A percentile compares a stretch with the other conserved stretches of the same genome.
Conservation (phyloP, 2,888 invertebrate genomes). For the Athrips mouffetella region DNA sequence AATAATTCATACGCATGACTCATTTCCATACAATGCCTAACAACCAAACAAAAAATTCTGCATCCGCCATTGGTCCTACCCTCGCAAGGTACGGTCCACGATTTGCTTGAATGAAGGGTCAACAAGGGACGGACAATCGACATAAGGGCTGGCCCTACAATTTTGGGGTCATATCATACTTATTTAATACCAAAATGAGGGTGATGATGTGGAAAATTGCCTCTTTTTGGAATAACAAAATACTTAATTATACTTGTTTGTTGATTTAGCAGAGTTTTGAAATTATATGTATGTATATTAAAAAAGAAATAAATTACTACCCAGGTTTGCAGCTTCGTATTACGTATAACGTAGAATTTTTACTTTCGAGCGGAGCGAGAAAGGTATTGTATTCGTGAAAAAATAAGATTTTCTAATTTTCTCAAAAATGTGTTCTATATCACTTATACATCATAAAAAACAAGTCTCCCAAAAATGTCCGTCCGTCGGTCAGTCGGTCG, state of each 20-base stretch:
- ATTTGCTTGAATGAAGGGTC: conserved; percentile 40
- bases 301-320: too few species aligned
- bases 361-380: too few species aligned
- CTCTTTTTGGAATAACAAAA: conserved; percentile 29
- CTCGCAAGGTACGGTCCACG: conserved; percentile 21
- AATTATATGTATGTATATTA: too few species aligned
- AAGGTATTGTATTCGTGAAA: too few species aligned
- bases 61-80: conserved; percentile 35
- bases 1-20: not conserved
- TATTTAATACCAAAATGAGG: conserved; percentile 36
- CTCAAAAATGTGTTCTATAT: too few species aligned
- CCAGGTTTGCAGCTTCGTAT: too few species aligned
- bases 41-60: conserved; percentile 14
- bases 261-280: not conserved
- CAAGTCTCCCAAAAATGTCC: too few species aligned
- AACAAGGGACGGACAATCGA: conserved; percentile 7
- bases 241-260: not conserved
- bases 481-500: too few species aligned
- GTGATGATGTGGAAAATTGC: conserved; percentile 45
- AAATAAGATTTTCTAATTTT: too few species aligned
- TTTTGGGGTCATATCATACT: conserved; percentile 51
- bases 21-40: conserved; percentile 1
- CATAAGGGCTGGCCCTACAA: conserved; percentile 21
- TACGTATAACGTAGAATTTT: too few species aligned
- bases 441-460: too few species aligned